Base-by-base conservation (phyloP, 2,888 invertebrate genomes). In the Smittia sp. region DNA sequence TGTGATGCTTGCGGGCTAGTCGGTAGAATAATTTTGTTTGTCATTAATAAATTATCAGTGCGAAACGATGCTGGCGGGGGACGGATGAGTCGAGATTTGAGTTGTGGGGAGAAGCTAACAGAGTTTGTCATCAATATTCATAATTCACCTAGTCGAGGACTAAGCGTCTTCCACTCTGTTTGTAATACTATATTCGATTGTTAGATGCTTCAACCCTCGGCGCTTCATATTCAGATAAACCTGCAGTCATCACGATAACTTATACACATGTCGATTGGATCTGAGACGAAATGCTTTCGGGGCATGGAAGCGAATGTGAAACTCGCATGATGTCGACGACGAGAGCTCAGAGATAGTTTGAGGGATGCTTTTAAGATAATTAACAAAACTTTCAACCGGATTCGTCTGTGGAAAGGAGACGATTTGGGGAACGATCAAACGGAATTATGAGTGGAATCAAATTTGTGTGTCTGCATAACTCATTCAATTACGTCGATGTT, bases 361-460 rank as follows among this genome's bases (percentile, higher is more conserved):
- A 22, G 58, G 22, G 58, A 46, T 46, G 58, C 58, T 58, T 58
- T 58, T 58, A 58, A 58, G 58, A 58, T 58, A 58, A 58, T 58
- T 58, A 58, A 58, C 58, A 58, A 58, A 58, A 58, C 58, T 58
- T 58, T 58, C 22, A 22, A n/a, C n/a, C n/a, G 58, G 22, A 22
- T 58, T 58, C 22, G 18, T n/a, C 7, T 58, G 6, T 20, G 22
- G 22, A 2, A 58, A 58, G 58, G 58, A 58, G n/a, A 58, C n/a
- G 22, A 58, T 52, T 52, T 18, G 9, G 18, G 2, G 15, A 3
- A 18, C 22, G 58, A 58, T 58, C 58, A 58, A 58, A 58, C 58
- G 22, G 58, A 58, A 58, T 58, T 58, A 20, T 58, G 58, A 58
- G 11, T 58, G 11, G 22, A 58, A 58, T 58, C 58, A 58, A 58